Percentiles rank a stretch among this genome's conserved stretches.
Evolutionary conservation across 2,888 invertebrate species (phyloP).

Genomic region (Harmothoe impar): DNA sequence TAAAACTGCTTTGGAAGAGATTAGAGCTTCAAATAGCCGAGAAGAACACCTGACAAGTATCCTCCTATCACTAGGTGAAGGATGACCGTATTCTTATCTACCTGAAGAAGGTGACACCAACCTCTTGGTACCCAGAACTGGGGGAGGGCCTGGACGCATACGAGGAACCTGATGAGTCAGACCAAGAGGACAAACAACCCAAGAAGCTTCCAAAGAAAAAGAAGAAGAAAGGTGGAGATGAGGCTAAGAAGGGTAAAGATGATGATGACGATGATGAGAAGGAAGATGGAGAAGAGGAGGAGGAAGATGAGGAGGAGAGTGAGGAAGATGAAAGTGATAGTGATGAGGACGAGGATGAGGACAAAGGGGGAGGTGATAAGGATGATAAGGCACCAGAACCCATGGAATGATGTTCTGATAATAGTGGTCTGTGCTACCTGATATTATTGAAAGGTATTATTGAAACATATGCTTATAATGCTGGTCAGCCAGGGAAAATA

Average conservation of each 20-base stretch:
- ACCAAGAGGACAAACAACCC: background rate
- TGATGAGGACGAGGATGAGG: constrained; percentile 40
- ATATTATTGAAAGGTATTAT: no score
- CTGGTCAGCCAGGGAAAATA: no score
- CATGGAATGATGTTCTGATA: background rate
- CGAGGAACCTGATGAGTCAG: background rate
- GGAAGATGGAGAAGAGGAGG: constrained; percentile 36
- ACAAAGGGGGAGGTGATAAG: background rate
- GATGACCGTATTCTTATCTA: constrained; percentile 73
- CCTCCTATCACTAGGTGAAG: constrained; percentile 71
- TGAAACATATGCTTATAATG: no score
- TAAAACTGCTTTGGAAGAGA: no score
- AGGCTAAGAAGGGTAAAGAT: background rate
- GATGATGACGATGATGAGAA: constrained; percentile 25
- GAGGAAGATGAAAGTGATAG: constrained; percentile 2
- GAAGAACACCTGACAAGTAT: background rate
- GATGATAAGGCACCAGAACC: constrained; percentile 5
- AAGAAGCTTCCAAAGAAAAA: constrained; percentile 20
- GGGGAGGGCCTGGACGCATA: constrained; percentile 51
- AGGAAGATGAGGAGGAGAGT: constrained; percentile 8
- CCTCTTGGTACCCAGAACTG: constrained; percentile 72
- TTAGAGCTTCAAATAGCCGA: background rate
- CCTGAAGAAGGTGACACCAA: constrained; percentile 73
- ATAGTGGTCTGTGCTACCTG: no score
- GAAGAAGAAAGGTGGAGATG: constrained; percentile 1